Base-by-base conservation (phyloP, 2,797 vertebrate species). In the Micromesistius poutassou region DNA sequence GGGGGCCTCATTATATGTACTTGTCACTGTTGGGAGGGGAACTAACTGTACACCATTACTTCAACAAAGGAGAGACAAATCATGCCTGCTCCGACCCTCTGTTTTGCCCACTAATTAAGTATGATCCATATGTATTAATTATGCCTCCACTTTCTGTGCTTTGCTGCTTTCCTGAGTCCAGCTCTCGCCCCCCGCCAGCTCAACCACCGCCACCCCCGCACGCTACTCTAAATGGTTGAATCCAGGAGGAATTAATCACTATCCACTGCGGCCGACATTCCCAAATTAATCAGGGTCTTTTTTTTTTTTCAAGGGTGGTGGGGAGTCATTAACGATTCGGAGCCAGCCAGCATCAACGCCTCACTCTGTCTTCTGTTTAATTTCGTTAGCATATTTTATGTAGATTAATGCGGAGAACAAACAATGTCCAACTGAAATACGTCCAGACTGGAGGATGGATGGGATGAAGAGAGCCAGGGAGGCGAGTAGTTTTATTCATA, bases 341-440 rank as follows among this genome's bases (percentile, higher is more conserved):
- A 85, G 73, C 77, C 81, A 83, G 83, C 85, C 89, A 25, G 83
- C 85, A 79, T 88, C 89, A 86, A 84, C 80, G 3, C 82, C 84
- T 90, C 76, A 77, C 85, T 79, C 83, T 89, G 46, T 50, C 86
- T 82, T 80, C 74, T 83, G 40, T 91, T 89, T 93, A 91, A 93
- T 94, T 92, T 91, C 85, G 93, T 94, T 92, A 89, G 86, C 90
- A 93, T 92, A 92, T 91, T 93, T 92, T 91, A 92, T 91, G 85
- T 81, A 85, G 84, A 89, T 90, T 74, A 72, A 30, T 70, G 73
- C 76, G 28, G 79, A 75, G 84, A 75, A 85, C 85, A 89, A 92
- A 89, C 85, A 90, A 81, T 85, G 87, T 77, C 84, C 80, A 77
- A 84, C 78, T 78, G 85, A 83, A 22, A 50, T 50, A 50, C 46